A percentile compares a stretch with the other conserved stretches of the same genome.
phyloP scores from a whole-genome alignment of 2,888 invertebrate species.

The Unio delphinus region DNA sequence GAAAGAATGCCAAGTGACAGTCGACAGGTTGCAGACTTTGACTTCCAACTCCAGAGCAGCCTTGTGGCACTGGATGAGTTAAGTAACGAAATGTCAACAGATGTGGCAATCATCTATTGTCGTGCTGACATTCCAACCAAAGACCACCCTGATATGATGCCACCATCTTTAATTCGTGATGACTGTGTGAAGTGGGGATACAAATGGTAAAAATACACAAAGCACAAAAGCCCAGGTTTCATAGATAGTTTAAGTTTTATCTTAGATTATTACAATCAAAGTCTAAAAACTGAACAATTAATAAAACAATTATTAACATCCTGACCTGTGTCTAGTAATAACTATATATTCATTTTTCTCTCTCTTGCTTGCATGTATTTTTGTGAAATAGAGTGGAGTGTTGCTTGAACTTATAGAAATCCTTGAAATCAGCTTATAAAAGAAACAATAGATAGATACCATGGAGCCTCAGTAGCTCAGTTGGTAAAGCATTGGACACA shows the following conservation, averaged over 20 bases:
- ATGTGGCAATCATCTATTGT: conserved; percentile 57
- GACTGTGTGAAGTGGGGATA: conserved; percentile 57
- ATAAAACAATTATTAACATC: too few species aligned
- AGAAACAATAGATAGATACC: too few species aligned
- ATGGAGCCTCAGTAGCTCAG: too few species aligned
- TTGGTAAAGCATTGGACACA: too few species aligned
- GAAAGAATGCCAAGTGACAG: conserved; percentile 65
- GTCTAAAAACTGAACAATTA: too few species aligned
- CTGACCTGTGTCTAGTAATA: too few species aligned
- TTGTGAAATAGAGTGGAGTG: too few species aligned
- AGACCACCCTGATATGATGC: conserved; percentile 26
- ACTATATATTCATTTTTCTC: too few species aligned
- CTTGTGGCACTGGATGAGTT: conserved; percentile 56
- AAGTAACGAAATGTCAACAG: conserved; percentile 46
- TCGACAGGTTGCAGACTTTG: conserved; percentile 59
- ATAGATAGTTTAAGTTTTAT: not conserved
- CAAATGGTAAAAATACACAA: conserved; percentile 32
- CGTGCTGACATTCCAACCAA: conserved; percentile 41
- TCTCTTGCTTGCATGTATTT: too few species aligned
- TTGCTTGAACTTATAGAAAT: too few species aligned
- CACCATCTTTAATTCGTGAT: conserved; percentile 49
- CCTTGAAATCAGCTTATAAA: too few species aligned
- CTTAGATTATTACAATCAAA: not conserved
- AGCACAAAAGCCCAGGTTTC: not conserved
- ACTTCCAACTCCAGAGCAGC: conserved; percentile 65